These are phyloP conservation scores for Scelioninae gen. 2 DNA, from an alignment of 2,888 invertebrate species.

Conservation along the genomic window DNA sequence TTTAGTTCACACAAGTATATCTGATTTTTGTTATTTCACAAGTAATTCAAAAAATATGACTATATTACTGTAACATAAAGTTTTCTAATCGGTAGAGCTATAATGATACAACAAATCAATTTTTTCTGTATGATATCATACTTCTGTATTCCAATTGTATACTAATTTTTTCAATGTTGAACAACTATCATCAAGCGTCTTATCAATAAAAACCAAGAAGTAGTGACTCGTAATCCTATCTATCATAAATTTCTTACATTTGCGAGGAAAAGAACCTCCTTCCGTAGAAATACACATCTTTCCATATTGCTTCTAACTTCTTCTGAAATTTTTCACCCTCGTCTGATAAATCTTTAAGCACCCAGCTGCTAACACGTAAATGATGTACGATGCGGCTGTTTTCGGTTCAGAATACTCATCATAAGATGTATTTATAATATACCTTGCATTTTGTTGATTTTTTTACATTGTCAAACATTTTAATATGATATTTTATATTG, in stretches of 20 bases:
- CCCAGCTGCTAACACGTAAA: neutral
- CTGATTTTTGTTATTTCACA: too few species aligned
- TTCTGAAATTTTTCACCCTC: conserved; percentile 7
- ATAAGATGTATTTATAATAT: conserved; percentile 1
- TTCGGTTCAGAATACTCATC: conserved; percentile 8
- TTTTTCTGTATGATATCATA: too few species aligned
- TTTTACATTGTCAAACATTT: too few species aligned
- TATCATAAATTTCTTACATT: conserved; percentile 25
- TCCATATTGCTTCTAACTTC: conserved; percentile 5
- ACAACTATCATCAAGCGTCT: neutral
- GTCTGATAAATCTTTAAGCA: conserved; percentile 19
- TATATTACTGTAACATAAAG: too few species aligned
- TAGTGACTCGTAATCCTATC: neutral
- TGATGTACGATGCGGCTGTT: conserved; percentile 2
- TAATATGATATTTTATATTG: too few species aligned
- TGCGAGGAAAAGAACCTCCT: conserved; percentile 16
- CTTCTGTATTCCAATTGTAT: too few species aligned
- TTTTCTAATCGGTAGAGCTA: too few species aligned
- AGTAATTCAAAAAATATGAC: too few species aligned
- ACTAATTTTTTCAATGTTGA: neutral
- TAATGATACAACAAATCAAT: too few species aligned
- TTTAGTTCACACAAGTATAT: too few species aligned
- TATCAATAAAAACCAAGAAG: conserved; percentile 4
- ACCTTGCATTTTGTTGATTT: too few species aligned
- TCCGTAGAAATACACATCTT: neutral